Evolutionary conservation across 1,140 invertebrate genomes (phyloP).

Genomic region (Formica exsecta): DNA sequence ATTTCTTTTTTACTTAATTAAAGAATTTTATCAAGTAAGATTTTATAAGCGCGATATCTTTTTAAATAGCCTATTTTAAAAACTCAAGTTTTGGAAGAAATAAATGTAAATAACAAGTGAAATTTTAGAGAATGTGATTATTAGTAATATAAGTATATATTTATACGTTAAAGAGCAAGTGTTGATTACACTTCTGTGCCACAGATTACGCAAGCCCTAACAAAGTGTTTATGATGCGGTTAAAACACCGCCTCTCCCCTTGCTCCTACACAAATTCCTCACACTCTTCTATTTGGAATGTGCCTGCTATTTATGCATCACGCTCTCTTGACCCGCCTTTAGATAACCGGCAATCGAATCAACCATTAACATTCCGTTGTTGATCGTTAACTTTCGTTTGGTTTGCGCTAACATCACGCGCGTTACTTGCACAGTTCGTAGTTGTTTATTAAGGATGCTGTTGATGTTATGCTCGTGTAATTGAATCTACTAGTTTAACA

Average conservation of each 20-base stretch:
- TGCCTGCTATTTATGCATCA: conserved; percentile 79
- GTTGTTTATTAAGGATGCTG: conserved; percentile 66
- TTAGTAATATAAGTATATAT: conserved; percentile 13
- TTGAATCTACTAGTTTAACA: conserved; percentile 53
- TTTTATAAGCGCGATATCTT: neutral
- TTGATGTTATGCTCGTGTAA: conserved; percentile 70
- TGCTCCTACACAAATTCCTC: conserved; percentile 4
- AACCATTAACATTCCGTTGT: conserved; percentile 29
- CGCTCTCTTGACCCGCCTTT: conserved; percentile 59
- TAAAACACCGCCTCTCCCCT: neutral
- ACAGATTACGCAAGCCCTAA: conserved; percentile 51
- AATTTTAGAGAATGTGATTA: neutral
- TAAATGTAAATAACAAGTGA: neutral
- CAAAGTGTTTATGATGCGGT: conserved; percentile 29
- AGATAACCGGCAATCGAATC: conserved; percentile 34
- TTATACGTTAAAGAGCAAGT: neutral
- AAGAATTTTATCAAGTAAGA: neutral
- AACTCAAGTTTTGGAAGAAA: neutral
- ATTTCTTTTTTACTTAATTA: neutral
- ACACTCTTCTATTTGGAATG: conserved; percentile 75
- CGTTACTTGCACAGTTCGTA: conserved; percentile 72
- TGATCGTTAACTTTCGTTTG: conserved; percentile 61
- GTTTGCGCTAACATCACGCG: conserved; percentile 70
- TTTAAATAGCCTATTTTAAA: neutral
- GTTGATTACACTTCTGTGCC: conserved; percentile 18